These are phyloP conservation scores for Phyllostomus hastatus DNA, from an alignment of 2,113 vertebrate genomes.

Conservation along the genomic window DNA sequence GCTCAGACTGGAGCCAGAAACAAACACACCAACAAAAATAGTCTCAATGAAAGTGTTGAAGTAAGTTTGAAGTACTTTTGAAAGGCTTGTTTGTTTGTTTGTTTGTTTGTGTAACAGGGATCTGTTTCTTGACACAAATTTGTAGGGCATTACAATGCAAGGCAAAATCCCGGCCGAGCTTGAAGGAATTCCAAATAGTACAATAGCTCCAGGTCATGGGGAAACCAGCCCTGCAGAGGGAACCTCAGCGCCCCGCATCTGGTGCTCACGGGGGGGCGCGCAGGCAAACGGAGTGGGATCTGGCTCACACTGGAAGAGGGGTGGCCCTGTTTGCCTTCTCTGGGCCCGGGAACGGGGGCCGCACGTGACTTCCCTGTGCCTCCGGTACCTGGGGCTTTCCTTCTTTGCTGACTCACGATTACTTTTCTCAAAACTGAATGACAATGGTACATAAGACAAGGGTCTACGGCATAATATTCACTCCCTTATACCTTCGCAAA, in stretches of 20 bases:
- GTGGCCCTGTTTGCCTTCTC: slow-evolving; percentile 74
- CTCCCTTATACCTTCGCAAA: not conserved
- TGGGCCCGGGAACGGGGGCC: slow-evolving; percentile 75
- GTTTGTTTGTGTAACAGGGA: not conserved
- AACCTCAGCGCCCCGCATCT: slow-evolving; percentile 69
- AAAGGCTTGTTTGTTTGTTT: not conserved
- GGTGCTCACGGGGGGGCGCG: slow-evolving; percentile 74
- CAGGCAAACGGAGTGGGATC: slow-evolving; percentile 75
- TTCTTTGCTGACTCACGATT: slow-evolving; percentile 76
- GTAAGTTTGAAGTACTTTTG: not conserved
- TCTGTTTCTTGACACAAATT: slow-evolving; percentile 18
- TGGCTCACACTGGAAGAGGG: slow-evolving; percentile 58
- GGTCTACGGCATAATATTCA: not conserved
- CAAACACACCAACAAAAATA: not conserved
- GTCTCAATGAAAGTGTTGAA: not conserved
- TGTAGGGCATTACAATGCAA: not conserved
- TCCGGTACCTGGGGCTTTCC: slow-evolving; percentile 69
- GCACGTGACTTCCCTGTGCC: slow-evolving; percentile 57
- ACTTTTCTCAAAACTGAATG: slow-evolving; percentile 76
- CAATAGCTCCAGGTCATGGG: slow-evolving; percentile 59
- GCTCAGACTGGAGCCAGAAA: not conserved
- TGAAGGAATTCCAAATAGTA: slow-evolving; percentile 54
- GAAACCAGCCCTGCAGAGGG: slow-evolving; percentile 64
- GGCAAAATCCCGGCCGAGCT: not conserved
- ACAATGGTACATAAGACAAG: slow-evolving; percentile 45